Evolutionary conservation across 2,888 invertebrate species (phyloP), one percentile per base, ranked within the genome.

Genomic region (Scaptomyza polygonia): DNA sequence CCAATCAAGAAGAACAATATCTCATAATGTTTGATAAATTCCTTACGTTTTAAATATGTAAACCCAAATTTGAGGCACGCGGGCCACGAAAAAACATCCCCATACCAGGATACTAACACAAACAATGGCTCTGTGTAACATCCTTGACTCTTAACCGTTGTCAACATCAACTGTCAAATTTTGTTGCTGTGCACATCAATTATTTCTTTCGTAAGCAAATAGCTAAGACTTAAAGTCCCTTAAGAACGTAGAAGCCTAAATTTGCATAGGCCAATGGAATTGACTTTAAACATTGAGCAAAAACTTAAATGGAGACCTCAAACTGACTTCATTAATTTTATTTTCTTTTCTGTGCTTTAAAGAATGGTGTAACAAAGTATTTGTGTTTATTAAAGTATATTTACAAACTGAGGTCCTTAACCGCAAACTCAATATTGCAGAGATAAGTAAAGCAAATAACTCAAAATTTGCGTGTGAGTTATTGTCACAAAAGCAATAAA

Each of bases 401-500:
- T 4, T 14, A 32, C 45, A 52, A 12, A 51, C 12, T 16, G 7
- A 6, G 36, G 16, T 16, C 18, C 21, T 36, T 18, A 53, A 8
- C 21, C 32, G 42, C 47, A 8, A 5, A 51, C 2, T n/a, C 21
- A 39, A 47, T 61, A 45, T 44, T 54, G 27, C 42, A 44, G 8
- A 39, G 42, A 25, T 53, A 43, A 12, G 16, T 11, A 72, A 55
- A 57, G 64, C 49, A 44, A 52, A 29, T 56, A 64, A 70, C 53
- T 58, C 30, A 53, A 54, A 53, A 48, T 68, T 67, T 84, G 84
- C 81, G 84, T 84, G 81, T 72, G 45, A 79, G 27, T 66, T 75
- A 65, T 69, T 56, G 68, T 52, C 66, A 54, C 29, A 34, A 61
- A 76, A 61, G 67, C 71, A 61, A 84, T 81, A 76, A 80, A 62